Evolutionary conservation across 2,113 vertebrate genomes (phyloP).

Genomic region (Solenodon paradoxus): DNA sequence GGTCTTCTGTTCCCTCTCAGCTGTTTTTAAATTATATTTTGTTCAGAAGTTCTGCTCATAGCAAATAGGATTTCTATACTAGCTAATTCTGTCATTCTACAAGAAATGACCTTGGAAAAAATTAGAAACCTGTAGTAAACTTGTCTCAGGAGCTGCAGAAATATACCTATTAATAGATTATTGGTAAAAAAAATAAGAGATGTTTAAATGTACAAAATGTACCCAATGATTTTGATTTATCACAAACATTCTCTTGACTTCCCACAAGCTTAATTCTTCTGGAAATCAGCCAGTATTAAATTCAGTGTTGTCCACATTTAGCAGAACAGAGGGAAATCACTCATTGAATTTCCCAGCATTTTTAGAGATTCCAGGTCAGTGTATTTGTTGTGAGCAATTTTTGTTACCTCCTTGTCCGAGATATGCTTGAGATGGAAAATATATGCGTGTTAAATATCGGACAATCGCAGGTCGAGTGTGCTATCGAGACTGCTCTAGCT

Average conservation of each 20-base stretch:
- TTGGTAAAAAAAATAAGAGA: constrained; percentile 11
- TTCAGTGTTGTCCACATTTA: neutral
- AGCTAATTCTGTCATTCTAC: neutral
- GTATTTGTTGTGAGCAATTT: neutral
- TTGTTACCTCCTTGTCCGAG: neutral
- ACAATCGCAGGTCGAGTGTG: too few species aligned
- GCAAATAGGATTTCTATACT: neutral
- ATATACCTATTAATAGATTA: neutral
- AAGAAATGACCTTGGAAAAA: neutral
- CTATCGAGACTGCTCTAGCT: too few species aligned
- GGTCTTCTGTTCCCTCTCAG: neutral
- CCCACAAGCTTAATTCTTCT: neutral
- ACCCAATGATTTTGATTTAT: neutral
- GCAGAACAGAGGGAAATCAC: neutral
- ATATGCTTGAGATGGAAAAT: too few species aligned
- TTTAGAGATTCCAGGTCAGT: neutral
- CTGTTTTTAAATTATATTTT: neutral
- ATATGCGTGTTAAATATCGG: too few species aligned
- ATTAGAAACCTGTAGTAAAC: neutral
- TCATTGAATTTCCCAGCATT: neutral
- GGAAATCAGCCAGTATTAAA: neutral
- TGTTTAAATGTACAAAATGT: neutral
- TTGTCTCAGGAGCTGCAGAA: neutral
- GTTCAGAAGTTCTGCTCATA: neutral
- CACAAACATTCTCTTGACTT: neutral